Conservation (phyloP, 1,140 invertebrate genomes). For the Heliconius melpomene region DNA sequence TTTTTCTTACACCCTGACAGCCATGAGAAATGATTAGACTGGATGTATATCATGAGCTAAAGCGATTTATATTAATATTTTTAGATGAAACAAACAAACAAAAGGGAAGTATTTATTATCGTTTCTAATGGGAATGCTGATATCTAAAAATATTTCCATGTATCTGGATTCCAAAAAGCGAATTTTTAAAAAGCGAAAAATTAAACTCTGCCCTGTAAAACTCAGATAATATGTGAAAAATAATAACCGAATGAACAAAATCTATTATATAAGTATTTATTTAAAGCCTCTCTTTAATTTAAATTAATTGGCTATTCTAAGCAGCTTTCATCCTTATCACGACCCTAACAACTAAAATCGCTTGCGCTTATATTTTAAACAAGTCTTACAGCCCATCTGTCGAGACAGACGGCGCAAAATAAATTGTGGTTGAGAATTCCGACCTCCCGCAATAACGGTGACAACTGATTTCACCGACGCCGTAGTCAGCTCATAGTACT, state of each 20-base stretch:
- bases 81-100: background rate
- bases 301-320: too few species aligned
- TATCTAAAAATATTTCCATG: too few species aligned
- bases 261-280: too few species aligned
- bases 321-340: too few species aligned
- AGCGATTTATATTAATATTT: background rate
- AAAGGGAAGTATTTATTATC: too few species aligned
- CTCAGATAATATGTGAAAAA: too few species aligned
- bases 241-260: too few species aligned
- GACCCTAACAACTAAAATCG: slow-evolving; percentile 11
- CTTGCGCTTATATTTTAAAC: slow-evolving; percentile 14
- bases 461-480: slow-evolving; percentile 44
- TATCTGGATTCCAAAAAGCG: too few species aligned
- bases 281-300: too few species aligned
- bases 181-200: too few species aligned
- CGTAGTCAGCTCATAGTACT: slow-evolving; percentile 25
- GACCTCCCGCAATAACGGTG: slow-evolving; percentile 43
- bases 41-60: slow-evolving; percentile 18
- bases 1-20: slow-evolving; percentile 52
- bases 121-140: too few species aligned
- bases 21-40: slow-evolving; percentile 48
- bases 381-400: slow-evolving; percentile 46
- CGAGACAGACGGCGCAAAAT: slow-evolving; percentile 47
- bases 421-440: slow-evolving; percentile 48
- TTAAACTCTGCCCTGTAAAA: too few species aligned